Base-by-base conservation (phyloP, 2,113 vertebrate species). In the Phoxinus phoxinus region DNA sequence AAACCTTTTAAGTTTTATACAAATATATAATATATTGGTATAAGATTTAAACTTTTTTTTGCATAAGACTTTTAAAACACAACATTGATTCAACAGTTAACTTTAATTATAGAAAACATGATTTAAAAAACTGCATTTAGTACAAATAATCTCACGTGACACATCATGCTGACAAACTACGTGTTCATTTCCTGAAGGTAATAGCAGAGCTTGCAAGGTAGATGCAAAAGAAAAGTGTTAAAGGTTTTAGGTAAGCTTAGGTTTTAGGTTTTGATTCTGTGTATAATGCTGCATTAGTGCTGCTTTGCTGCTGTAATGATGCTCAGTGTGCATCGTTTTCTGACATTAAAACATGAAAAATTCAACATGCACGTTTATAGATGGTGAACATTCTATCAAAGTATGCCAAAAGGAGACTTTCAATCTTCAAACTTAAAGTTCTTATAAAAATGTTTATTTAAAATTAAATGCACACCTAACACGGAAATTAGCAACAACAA, bases 211-310 rank as follows among this genome's bases (percentile, higher is more conserved):
- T 79, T 15, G 6, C 5, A 58, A 79, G 37, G 58, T 19, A 9
- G 32, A 6, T 4, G 32, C 5, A 61, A 61, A 79, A n/a, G 32
- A 61, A 58, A 61, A 76, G 73, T 53, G 46, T 48, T 76, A 51
- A 76, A 76, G 73, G 73, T 63, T 80, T 80, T 61, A 63, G 23
- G 35, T 61, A 80, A 44, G 56, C 56, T 63, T 37, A 37, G 75
- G 86, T 23, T 72, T 46, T 53, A 76, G 87, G 76, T 89, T 76
- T 76, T 76, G 73, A 76, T 76, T 76, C 6, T 48, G 73, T 51
- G 73, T 32, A 76, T 76, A 76, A 76, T 76, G 46, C 15, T 53
- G 73, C 25, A 30, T 51, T 76, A 53, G 27, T 53, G 73, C 73
- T 27, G 73, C 73, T 75, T 75, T 75, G 73, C 73, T 3, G 3